These are phyloP conservation scores for Chrysomela aeneicollis DNA, from an alignment of 2,888 invertebrate genomes.

Conservation along the genomic window DNA sequence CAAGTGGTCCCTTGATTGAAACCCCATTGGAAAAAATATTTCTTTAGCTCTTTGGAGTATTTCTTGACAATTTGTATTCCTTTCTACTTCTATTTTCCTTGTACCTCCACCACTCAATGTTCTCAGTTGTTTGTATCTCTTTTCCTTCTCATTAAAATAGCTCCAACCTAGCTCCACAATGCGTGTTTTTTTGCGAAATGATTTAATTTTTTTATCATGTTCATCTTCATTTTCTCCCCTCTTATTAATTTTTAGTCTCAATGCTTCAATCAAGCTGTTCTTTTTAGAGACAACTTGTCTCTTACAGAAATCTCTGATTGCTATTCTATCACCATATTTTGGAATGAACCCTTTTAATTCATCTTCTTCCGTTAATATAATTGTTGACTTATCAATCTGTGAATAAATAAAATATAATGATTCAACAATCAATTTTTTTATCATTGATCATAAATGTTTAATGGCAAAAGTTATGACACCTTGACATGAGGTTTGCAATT, in stretches of 20 bases:
- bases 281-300: conserved; percentile 2
- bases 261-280: conserved; percentile 1
- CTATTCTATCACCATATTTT: conserved; percentile 1
- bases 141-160: background rate
- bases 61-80: conserved; percentile 8
- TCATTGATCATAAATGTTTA: too few species aligned
- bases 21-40: conserved; percentile 20
- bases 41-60: conserved; percentile 12
- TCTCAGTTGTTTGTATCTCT: conserved; percentile 15
- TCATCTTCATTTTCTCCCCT: background rate
- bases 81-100: conserved; percentile 16
- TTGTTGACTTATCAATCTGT: conserved; percentile 6
- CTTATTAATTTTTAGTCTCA: conserved; percentile 3
- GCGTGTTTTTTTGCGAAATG: background rate
- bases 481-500: too few species aligned
- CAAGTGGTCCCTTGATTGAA: conserved; percentile 9
- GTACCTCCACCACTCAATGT: conserved; percentile 21
- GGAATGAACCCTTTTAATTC: conserved; percentile 4
- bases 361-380: conserved; percentile 4
- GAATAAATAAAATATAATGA: background rate
- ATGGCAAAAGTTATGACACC: too few species aligned
- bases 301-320: conserved; percentile 4
- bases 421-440: too few species aligned
- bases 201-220: background rate
- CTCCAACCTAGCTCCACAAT: conserved; percentile 20